Base-by-base conservation (phyloP, 2,113 vertebrate species). In the Syrrhaptes paradoxus region DNA sequence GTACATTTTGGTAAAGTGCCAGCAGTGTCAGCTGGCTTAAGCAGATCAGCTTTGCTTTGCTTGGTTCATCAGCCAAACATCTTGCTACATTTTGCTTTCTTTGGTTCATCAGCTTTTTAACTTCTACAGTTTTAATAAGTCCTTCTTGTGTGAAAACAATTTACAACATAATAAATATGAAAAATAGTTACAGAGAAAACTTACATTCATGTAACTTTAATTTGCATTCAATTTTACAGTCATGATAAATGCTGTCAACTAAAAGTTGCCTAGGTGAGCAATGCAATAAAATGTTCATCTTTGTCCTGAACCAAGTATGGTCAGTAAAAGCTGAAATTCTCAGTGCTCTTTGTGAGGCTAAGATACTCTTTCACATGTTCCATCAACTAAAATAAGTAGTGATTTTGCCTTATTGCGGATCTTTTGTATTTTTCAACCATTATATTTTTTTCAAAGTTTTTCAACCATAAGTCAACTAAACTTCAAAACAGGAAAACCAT, bases 11-110 rank as follows among this genome's bases (percentile, higher is more conserved):
- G 83, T 72, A 11, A 25, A 28, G 52, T 18, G 90, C 92, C 93
- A 93, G 76, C 66, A 71, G 28, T 45, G 79, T 95, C 94, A 87
- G 61, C 66, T 93, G 90, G 55, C 74, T 90, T 51, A 11, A 73
- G 79, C 58, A 89, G 75, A 58, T 92, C 79, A 80, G 75, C 83
- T 88, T 67, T 54, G 34, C 79, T 93, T 74, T 81, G 46, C 76
- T 79, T 70, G 73, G 34, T 87, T 88, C 88, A 65, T 28, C 95
- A 83, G 58, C 73, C 77, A 89, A 87, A 89, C 29, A 66, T 28
- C 74, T 76, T 58, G 29, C 74, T 68, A 34, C 1, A 1, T 71
- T 89, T 85, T 95, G 67, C 29, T 88, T 81, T 57, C 52, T 78
- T 84, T 77, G 48, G 52, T 78, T 38, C 75, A 74, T 52, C 63